Conservation (phyloP, 2,888 invertebrate genomes). For the Atrina japonica region DNA sequence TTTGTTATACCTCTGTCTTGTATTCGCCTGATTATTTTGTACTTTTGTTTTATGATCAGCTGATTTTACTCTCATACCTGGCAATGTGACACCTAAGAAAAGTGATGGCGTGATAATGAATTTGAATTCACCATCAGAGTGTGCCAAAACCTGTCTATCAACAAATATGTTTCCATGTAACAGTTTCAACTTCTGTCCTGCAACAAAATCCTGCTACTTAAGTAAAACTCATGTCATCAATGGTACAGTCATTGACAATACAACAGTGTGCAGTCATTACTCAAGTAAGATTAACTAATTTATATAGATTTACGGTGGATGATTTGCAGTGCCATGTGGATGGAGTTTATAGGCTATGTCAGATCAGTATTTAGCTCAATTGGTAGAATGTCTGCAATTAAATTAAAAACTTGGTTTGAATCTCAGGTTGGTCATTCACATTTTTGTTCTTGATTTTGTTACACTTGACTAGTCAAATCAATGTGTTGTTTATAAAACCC, state of each 20-base stretch:
- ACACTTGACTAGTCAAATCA: no score
- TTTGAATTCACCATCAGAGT: constrained; percentile 38
- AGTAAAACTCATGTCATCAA: constrained; percentile 53
- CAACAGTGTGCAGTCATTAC: constrained; percentile 51
- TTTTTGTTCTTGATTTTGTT: no score
- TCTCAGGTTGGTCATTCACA: no score
- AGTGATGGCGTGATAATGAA: constrained; percentile 45
- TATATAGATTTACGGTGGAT: not conserved
- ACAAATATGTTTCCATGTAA: constrained; percentile 57
- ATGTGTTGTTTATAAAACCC: no score
- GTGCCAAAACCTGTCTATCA: constrained; percentile 61
- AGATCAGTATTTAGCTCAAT: no score
- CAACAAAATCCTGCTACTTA: constrained; percentile 53
- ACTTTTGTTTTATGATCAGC: constrained; percentile 40
- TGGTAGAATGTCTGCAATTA: not conserved
- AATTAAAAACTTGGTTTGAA: not conserved
- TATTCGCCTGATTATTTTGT: no score
- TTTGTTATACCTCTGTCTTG: no score
- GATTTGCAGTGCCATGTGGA: no score
- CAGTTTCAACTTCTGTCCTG: constrained; percentile 66
- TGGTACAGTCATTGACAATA: constrained; percentile 42
- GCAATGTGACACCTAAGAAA: constrained; percentile 36
- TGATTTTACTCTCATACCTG: constrained; percentile 55
- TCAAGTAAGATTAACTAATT: constrained; percentile 49
- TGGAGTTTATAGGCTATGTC: no score